These are phyloP conservation scores for Equus przewalskii DNA, from an alignment of 2,113 vertebrate species.

Conservation along the genomic window DNA sequence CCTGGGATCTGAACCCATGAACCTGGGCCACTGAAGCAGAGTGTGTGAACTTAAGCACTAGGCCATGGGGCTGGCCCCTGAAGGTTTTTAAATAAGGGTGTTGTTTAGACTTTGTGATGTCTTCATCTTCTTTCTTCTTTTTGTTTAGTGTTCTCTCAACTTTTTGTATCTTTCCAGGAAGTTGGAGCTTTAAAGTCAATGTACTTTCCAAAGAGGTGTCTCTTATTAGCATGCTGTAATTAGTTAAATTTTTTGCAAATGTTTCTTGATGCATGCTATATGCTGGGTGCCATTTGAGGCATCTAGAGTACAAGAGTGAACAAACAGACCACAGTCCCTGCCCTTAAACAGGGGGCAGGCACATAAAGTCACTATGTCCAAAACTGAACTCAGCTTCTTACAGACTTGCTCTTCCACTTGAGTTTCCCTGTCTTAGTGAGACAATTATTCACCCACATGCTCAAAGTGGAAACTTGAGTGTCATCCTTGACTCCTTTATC, in stretches of 20 bases:
- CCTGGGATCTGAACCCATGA: too few relatives aligned
- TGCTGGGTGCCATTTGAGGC: not conserved
- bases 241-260: not conserved
- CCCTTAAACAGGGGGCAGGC: not conserved
- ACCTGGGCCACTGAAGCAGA: too few relatives aligned
- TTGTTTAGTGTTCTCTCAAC: not conserved
- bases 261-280: not conserved
- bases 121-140: not conserved
- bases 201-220: not conserved
- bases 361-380: not conserved
- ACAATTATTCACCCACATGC: not conserved
- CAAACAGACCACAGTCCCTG: not conserved
- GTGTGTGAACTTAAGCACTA: too few relatives aligned
- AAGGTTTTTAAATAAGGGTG: not conserved
- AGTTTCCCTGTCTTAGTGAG: not conserved
- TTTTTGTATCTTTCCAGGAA: not conserved
- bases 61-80: too few relatives aligned
- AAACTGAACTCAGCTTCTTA: not conserved
- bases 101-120: not conserved
- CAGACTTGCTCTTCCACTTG: not conserved
- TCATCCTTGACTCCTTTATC: not conserved
- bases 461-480: not conserved
- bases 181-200: not conserved
- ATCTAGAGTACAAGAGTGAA: not conserved
- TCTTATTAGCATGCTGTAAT: not conserved